These are phyloP conservation scores for Hetaerina titia DNA, from an alignment of 2,888 invertebrate genomes.

Conservation along the genomic window DNA sequence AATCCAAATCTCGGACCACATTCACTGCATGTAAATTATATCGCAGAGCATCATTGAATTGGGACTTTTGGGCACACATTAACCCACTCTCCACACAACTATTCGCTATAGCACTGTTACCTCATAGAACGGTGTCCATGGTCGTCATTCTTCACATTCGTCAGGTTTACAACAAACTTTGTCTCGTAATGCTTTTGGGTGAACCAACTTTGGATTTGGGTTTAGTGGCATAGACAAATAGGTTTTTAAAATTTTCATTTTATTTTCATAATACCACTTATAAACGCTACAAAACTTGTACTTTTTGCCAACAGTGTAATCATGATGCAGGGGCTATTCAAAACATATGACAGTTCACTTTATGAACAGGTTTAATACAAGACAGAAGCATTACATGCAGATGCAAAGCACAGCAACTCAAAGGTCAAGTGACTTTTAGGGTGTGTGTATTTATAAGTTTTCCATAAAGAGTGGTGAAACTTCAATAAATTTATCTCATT, in stretches of 20 bases:
- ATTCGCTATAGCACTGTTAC: no score
- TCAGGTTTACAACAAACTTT: no score
- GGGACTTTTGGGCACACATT: no score
- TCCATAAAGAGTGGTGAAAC: neutral
- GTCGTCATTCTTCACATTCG: no score
- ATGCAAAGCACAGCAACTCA: conserved; percentile 52
- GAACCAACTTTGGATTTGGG: no score
- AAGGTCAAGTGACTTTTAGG: neutral
- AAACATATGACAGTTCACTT: neutral
- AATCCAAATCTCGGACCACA: no score
- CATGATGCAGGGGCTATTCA: conserved; percentile 36
- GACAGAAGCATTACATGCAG: conserved; percentile 23
- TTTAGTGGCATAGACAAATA: neutral
- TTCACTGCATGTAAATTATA: no score
- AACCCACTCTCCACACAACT: no score
- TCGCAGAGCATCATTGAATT: no score
- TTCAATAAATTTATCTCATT: conserved; percentile 12
- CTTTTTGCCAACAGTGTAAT: conserved; percentile 54
- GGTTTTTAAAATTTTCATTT: neutral
- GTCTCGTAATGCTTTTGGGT: no score
- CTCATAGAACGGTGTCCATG: no score
- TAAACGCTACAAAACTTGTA: conserved; percentile 62
- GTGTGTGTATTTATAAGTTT: neutral
- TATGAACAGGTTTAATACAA: conserved; percentile 11
- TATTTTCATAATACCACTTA: conserved; percentile 38